Base-by-base conservation (phyloP, 2,888 invertebrate genomes). In the Amiota minor region DNA sequence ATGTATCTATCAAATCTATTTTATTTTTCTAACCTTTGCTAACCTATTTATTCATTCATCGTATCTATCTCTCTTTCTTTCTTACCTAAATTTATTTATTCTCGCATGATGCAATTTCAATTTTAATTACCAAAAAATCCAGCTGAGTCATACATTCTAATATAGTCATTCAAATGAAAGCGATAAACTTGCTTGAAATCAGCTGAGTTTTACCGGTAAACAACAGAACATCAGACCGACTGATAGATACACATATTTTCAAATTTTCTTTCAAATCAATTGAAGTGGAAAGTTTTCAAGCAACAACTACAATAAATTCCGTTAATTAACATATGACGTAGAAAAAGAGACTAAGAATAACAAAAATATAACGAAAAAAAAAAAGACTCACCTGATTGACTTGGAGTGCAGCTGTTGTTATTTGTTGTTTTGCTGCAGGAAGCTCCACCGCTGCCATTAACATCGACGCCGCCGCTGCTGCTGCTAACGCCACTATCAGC, bases 371-470 rank as follows among this genome's bases (percentile, higher is more conserved):
- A 14, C 12, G 46, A 35, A 14, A 18, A 35, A 78, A 75, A 77
- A 72, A 70, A 82, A 74, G 73, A 82, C 86, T 86, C 81, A 86
- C 86, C 86, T 81, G 86, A 82, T 79, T 82, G 83, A 82, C 85
- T 83, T 79, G 81, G 83, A 74, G 72, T 78, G 78, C 84, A 81
- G 83, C 86, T 86, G 83, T 86, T 86, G 78, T 85, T 80, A 8
- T 35, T 35, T 35, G 35, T 35, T 73, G 84, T 83, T 70, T 83
- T 86, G 77, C 83, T 86, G 76, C 81, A 81, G 74, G 84, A 81
- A 77, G 73, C 79, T 80, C 72, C 73, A n/a, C 80, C 80, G 75
- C 72, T 71, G n/a, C 62, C 55, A 47, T 10, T 16, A 70, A 67
- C 72, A 69, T 49, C 64, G 9, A 62, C 59, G 56, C 68, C 73